Evolutionary conservation across 2,888 invertebrate species (phyloP).

Genomic region (Drosophila formosana): DNA sequence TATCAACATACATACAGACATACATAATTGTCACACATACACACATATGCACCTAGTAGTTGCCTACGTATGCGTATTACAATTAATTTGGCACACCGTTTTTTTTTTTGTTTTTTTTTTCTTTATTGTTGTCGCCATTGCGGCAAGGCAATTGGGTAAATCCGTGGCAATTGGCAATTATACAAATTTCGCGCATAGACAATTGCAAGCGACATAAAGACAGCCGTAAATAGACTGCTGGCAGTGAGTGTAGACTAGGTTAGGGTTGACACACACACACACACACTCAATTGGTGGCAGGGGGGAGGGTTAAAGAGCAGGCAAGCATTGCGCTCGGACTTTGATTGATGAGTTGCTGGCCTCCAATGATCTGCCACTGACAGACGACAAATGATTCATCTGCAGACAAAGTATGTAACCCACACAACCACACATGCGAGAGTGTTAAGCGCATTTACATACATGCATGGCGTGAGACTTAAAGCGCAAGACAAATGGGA

Average conservation of each 20-base stretch:
- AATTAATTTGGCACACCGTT: conserved; percentile 79
- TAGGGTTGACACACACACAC: conserved; percentile 54
- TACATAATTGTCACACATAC: background rate
- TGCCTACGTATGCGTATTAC: conserved; percentile 34
- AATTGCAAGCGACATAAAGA: conserved; percentile 49
- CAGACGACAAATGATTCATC: conserved; percentile 72
- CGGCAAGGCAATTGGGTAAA: conserved; percentile 78
- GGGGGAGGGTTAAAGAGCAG: conserved; percentile 22
- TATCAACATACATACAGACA: background rate
- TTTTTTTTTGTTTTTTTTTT: conserved; percentile 24
- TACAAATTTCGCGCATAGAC: conserved; percentile 76
- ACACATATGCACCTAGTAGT: background rate
- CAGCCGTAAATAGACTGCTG: conserved; percentile 58
- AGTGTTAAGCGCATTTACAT: conserved; percentile 59
- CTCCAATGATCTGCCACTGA: conserved; percentile 72
- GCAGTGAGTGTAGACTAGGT: conserved; percentile 50
- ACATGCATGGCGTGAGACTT: conserved; percentile 33
- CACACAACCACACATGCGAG: conserved; percentile 12
- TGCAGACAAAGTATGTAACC: conserved; percentile 25
- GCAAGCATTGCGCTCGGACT: conserved; percentile 32
- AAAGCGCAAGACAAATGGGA: conserved; percentile 35
- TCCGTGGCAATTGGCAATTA: conserved; percentile 81
- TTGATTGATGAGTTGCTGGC: conserved; percentile 58
- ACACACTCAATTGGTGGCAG: conserved; percentile 20
- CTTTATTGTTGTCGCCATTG: conserved; percentile 51